phyloP scores from a whole-genome alignment of 2,888 invertebrate genomes.

The Epinotia ramella region DNA sequence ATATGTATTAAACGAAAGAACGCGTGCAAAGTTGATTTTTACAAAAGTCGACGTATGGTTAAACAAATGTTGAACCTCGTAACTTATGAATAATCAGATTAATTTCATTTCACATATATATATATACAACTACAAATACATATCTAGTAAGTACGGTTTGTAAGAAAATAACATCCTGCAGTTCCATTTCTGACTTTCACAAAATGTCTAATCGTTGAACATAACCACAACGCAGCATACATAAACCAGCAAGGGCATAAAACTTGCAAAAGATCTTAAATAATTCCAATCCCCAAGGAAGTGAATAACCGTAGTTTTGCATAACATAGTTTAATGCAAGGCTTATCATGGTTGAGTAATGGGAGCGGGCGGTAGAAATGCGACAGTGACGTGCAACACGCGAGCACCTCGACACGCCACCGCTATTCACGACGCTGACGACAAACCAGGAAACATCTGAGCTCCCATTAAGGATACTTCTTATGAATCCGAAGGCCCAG shows the following conservation, averaged over 20 bases:
- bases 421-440: background rate
- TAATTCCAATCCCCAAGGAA: conserved; percentile 16
- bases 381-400: conserved; percentile 66
- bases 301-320: conserved; percentile 41
- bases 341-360: conserved; percentile 49
- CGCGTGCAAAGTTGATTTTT: too few species aligned
- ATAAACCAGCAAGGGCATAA: background rate
- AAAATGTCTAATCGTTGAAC: background rate
- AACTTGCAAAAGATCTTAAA: conserved; percentile 29
- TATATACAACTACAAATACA: too few species aligned
- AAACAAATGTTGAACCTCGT: too few species aligned
- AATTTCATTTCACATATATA: too few species aligned
- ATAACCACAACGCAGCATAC: background rate
- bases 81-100: too few species aligned
- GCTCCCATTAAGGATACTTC: background rate
- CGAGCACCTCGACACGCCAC: conserved; percentile 49
- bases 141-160: too few species aligned
- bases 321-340: conserved; percentile 40
- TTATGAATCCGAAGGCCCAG: background rate
- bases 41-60: too few species aligned
- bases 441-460: background rate
- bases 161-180: too few species aligned
- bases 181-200: background rate
- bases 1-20: too few species aligned
- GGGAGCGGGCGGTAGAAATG: conserved; percentile 58